Evolutionary conservation across 2,888 invertebrate species (phyloP).

Genomic region (Lepas anatifera): DNA sequence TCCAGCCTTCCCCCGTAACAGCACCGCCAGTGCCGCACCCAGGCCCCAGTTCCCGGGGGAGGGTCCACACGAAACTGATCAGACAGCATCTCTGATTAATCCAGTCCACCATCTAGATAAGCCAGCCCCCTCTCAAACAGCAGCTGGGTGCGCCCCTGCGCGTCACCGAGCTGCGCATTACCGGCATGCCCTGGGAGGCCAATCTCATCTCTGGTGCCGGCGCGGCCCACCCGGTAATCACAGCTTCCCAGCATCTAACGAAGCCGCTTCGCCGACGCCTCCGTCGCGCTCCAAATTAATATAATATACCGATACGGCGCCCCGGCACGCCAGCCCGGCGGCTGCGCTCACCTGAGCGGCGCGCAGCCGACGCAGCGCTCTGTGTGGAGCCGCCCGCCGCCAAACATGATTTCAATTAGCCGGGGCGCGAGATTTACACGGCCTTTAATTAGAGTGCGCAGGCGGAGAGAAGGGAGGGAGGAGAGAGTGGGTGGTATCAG

Average conservation of each 20-base stretch:
- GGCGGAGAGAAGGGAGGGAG: too few species aligned
- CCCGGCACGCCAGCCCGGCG: neutral
- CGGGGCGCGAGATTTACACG: conserved; percentile 6
- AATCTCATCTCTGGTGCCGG: conserved; percentile 1
- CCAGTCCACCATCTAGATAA: too few species aligned
- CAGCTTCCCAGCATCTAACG: neutral
- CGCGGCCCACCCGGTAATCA: conserved; percentile 3
- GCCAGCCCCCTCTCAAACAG: too few species aligned
- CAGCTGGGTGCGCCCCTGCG: too few species aligned
- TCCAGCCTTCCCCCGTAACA: too few species aligned
- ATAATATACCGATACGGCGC: conserved; percentile 11
- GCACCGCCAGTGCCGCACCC: too few species aligned
- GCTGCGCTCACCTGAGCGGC: neutral
- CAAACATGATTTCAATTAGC: conserved; percentile 8
- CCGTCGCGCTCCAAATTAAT: conserved; percentile 7
- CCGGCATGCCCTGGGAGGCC: neutral
- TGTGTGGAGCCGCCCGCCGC: neutral
- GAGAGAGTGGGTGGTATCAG: too few species aligned
- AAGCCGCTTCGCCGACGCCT: conserved; percentile 2
- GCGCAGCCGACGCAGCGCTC: neutral
- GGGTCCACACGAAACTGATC: too few species aligned
- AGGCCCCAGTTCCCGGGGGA: too few species aligned
- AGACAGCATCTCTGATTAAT: too few species aligned
- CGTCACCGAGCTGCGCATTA: neutral
- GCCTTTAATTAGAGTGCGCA: conserved; percentile 4